These are phyloP conservation scores for Amblyornis subalaris DNA, from an alignment of 2,113 vertebrate species.

Conservation along the genomic window DNA sequence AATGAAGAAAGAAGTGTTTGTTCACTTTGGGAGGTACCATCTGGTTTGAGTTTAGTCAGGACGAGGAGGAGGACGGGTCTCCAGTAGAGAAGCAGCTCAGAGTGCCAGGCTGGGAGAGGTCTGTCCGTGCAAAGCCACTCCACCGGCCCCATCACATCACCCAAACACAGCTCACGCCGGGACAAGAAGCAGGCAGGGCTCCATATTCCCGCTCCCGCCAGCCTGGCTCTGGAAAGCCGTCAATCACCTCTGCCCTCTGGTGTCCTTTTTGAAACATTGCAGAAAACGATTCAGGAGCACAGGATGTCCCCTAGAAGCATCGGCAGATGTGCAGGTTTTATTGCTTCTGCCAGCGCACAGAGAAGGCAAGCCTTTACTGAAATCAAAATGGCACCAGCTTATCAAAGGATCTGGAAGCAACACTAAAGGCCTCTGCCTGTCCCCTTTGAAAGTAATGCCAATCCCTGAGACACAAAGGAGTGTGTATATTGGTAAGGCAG, in stretches of 20 bases:
- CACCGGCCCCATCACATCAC: neutral
- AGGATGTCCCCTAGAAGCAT: neutral
- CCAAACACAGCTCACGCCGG: neutral
- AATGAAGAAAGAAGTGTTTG: neutral
- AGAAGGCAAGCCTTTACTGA: neutral
- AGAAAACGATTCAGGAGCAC: neutral
- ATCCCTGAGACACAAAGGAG: neutral
- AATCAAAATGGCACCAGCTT: neutral
- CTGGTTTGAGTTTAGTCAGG: neutral
- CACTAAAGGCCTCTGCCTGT: neutral
- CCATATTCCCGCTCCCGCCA: fast-evolving
- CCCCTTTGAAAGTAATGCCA: neutral
- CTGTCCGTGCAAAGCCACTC: neutral
- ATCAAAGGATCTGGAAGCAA: neutral
- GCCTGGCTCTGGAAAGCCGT: neutral
- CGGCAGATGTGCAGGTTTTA: fast-evolving
- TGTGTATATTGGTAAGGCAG: neutral
- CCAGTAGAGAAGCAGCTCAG: neutral
- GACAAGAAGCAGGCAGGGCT: fast-evolving
- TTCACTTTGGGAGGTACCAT: neutral
- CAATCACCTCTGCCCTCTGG: neutral
- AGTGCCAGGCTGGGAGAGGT: neutral
- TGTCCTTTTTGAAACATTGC: neutral
- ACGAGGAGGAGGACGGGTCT: neutral
- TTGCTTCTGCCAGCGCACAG: neutral